Evolutionary conservation across 2,113 vertebrate species (phyloP), one percentile per base, ranked within the genome.

Genomic region (Silurus glanis): DNA sequence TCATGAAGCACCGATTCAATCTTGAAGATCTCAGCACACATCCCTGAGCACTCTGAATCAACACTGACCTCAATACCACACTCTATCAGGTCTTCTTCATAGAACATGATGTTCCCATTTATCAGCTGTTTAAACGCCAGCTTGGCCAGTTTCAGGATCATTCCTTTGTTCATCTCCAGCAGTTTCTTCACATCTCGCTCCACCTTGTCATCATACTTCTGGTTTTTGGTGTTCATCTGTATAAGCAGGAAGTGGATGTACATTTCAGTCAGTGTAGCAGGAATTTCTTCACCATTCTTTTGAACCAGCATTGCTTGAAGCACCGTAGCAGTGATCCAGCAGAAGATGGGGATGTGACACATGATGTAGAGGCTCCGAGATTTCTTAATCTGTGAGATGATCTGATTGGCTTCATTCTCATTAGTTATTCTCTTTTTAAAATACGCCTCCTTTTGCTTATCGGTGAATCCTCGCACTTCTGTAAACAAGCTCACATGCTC

Each of bases 271-370:
- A 91, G 66, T 0, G 90, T 89, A 23, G 55, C 62, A 49, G 89
- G 87, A 62, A 89, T 82, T 21, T 86, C 80, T 17, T 83, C 71
- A 0, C 47, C 66, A 0, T 82, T 21, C 10, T 80, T 69, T 23
- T 62, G 58, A 6, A 23, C 7, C 23, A 88, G 51, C 25, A 69
- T 74, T 8, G 83, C 67, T 59, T 88, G 82, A 9, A 92, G 80
- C 23, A 92, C 90, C 2, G 82, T 89, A 14, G 88, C 86, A 0
- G 87, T 80, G 55, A 92, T 92, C 90, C 90, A 88, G 84, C 90
- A 92, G 62, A 91, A 91, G 25, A 91, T 75, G 6, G 88, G 90
- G 5, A 92, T 90, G 47, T 88, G 89, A 45, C 90, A 90, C 89
- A 91, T 91, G 87, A 91, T 84, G 55, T 83, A 83, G 53, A 90